Percentiles rank a stretch among this genome's conserved stretches.
phyloP scores from a whole-genome alignment of 1,140 invertebrate genomes.

The Caenorhabditis brenneri region DNA sequence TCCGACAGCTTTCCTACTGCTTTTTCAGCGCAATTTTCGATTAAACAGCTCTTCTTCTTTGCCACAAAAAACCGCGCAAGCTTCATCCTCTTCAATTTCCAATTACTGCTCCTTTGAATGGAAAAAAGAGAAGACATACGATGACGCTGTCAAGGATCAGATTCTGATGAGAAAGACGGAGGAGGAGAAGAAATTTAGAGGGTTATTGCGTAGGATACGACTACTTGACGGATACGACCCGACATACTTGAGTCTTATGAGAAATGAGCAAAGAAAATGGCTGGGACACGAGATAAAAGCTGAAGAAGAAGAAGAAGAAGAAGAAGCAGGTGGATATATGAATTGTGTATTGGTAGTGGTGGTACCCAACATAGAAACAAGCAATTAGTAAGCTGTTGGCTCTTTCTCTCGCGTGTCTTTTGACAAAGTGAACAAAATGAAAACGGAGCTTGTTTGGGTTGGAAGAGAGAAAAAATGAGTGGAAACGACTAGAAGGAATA shows the following conservation, averaged over 20 bases:
- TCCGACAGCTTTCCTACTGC: background rate
- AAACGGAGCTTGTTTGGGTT: background rate
- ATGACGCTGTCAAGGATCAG: slow-evolving; percentile 18
- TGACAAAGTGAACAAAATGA: background rate
- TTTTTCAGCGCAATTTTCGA: slow-evolving; percentile 37
- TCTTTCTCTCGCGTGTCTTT: background rate
- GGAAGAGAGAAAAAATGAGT: background rate
- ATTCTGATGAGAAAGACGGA: background rate
- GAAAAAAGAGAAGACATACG: slow-evolving; percentile 11
- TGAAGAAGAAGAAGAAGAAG: background rate
- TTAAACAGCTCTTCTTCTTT: background rate
- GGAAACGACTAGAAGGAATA: background rate
- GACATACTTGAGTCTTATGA: background rate
- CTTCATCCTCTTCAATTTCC: slow-evolving; percentile 36
- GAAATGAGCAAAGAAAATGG: background rate
- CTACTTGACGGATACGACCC: slow-evolving; percentile 26
- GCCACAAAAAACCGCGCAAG: background rate
- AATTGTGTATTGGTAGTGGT: too few relatives aligned
- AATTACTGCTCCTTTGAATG: slow-evolving; percentile 17
- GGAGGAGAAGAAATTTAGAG: background rate
- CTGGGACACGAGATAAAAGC: background rate
- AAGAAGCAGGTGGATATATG: background rate
- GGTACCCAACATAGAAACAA: background rate
- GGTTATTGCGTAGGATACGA: background rate
- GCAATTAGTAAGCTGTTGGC: slow-evolving; percentile 1